Evolutionary conservation across 2,888 invertebrate genomes (phyloP).

Genomic region (Poecilus cupreus): DNA sequence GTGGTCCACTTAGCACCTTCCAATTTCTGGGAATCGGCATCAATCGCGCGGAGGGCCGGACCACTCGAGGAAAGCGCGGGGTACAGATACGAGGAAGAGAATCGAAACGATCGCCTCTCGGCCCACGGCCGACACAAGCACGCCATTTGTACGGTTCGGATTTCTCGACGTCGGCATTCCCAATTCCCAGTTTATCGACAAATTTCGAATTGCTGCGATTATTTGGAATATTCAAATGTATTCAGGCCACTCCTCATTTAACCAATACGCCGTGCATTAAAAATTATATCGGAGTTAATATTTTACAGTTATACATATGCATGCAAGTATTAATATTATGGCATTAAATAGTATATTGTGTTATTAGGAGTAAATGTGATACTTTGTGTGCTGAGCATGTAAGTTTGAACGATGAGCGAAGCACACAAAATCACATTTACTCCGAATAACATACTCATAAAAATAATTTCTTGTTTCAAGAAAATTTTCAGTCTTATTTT

Average conservation of each 20-base stretch:
- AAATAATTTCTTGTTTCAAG: too few species aligned
- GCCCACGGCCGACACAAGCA: conserved; percentile 3
- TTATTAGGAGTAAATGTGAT: too few species aligned
- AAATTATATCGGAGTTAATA: too few species aligned
- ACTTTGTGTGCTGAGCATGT: too few species aligned
- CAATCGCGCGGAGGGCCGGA: conserved; percentile 24
- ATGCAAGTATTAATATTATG: too few species aligned
- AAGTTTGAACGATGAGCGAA: too few species aligned
- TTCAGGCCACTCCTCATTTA: not conserved
- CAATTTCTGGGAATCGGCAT: conserved; percentile 55
- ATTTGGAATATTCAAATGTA: not conserved
- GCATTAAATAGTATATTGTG: too few species aligned
- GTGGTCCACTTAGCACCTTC: conserved; percentile 56
- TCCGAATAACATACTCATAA: too few species aligned
- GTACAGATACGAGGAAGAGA: not conserved
- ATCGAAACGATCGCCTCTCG: not conserved
- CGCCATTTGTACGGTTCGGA: not conserved
- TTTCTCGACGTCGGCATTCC: conserved; percentile 7
- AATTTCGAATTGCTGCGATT: not conserved
- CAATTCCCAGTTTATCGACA: not conserved
- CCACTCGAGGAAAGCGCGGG: not conserved
- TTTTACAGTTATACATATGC: too few species aligned
- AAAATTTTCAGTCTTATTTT: too few species aligned
- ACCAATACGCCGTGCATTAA: too few species aligned
- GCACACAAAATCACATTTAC: too few species aligned